Evolutionary conservation across 2,888 invertebrate species (phyloP), one percentile per base, ranked within the genome.

Genomic region (Luperina nickerlii): DNA sequence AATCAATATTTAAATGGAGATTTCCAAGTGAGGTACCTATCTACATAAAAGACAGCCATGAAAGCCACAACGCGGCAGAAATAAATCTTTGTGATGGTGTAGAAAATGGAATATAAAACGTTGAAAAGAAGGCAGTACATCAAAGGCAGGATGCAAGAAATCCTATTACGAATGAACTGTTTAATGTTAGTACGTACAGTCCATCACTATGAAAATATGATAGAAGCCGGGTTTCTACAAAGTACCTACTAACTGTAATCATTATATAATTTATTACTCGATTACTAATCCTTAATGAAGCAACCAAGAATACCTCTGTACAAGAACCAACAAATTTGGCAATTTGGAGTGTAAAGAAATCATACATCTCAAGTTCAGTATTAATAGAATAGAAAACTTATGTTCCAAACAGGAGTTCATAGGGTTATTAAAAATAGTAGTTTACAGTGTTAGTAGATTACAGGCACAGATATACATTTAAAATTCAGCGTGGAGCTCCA

Each of bases 101-200:
- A 75, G 73, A 82, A 81, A 79, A 78, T 79, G 69, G 76, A 79
- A 85, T 81, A 83, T 60, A 88, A 87, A 87, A 78, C n/a, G 74
- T 65, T 81, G 76, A 76, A 85, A 84, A 86, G 87, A 80, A 83
- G 83, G 84, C 54, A 84, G 79, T 76, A 89, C 82, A 87, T 88
- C 80, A 90, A 91, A 91, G 88, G 76, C 79, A 83, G 81, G 75
- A 87, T 86, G 80, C 75, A 84, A 83, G 82, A 83, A 90, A 89
- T 89, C 87, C 75, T 88, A 90, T 91, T 89, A 89, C 79, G 60
- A 57, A 74, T 72, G 83, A 79, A 79, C 79, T 88, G 85, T 90
- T 90, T 91, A 89, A 91, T 87, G 82, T 88, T 70, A 82, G 83
- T 88, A 38, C 77, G 81, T 77, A 75, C 81, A 84, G 81, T 77